Evolutionary conservation across 2,113 vertebrate species (phyloP).

Genomic region (Ophthalmolycus amberensis): DNA sequence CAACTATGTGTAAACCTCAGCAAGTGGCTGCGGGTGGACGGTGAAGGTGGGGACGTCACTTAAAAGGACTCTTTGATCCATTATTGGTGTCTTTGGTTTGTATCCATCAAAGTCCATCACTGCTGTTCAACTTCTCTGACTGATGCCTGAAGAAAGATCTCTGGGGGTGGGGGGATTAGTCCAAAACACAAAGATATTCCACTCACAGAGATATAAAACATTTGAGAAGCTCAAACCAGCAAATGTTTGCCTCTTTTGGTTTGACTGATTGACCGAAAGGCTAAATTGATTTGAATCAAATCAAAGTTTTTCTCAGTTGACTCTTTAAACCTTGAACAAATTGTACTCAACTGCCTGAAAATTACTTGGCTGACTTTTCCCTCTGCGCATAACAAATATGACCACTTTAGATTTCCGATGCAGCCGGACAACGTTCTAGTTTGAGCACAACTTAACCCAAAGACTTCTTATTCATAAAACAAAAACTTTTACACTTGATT

Average conservation of each 20-base stretch:
- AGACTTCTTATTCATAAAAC: background rate
- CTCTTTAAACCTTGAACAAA: background rate
- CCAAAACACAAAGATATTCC: background rate
- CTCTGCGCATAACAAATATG: too few relatives aligned
- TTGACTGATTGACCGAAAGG: background rate
- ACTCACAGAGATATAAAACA: background rate
- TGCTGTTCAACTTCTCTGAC: constrained; percentile 6
- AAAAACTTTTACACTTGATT: background rate
- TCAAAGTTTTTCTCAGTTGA: background rate
- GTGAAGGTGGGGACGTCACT: constrained; percentile 53
- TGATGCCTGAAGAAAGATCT: background rate
- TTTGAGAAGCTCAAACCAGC: background rate
- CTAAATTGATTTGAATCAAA: background rate
- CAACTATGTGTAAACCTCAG: constrained; percentile 66
- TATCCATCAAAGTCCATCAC: background rate
- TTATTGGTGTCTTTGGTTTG: constrained; percentile 21
- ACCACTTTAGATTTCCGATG: too few relatives aligned
- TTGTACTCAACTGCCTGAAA: background rate
- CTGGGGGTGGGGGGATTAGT: background rate
- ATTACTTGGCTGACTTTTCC: background rate
- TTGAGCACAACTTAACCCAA: background rate
- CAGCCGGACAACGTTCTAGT: background rate
- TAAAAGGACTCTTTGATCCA: constrained; percentile 42
- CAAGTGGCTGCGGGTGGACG: constrained; percentile 51
- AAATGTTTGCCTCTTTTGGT: background rate